These are phyloP conservation scores for Sinocyclocheilus maitianheensis DNA, from an alignment of 2,113 vertebrate genomes.

Conservation along the genomic window DNA sequence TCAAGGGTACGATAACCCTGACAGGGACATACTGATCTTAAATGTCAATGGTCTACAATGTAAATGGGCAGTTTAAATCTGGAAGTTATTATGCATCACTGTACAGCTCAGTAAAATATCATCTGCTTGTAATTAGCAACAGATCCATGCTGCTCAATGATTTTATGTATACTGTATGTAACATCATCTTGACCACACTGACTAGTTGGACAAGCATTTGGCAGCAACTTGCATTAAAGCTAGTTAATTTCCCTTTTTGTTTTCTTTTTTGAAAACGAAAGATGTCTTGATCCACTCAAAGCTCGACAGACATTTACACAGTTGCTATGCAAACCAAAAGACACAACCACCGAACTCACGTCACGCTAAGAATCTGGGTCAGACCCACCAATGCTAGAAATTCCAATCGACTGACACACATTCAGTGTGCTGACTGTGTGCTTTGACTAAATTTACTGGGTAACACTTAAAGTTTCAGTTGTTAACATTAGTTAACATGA, in stretches of 20 bases:
- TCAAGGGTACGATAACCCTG: neutral
- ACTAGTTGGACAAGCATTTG: neutral
- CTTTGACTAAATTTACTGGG: too few relatives aligned
- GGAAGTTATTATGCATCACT: neutral
- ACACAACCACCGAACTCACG: too few relatives aligned
- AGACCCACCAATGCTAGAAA: too few relatives aligned
- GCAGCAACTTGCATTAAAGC: neutral
- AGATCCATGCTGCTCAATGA: neutral
- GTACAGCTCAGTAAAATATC: neutral
- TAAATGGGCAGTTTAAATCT: neutral
- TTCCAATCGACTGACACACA: too few relatives aligned
- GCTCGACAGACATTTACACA: neutral
- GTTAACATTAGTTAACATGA: too few relatives aligned
- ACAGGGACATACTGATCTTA: neutral
- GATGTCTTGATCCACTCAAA: neutral
- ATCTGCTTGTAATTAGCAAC: neutral
- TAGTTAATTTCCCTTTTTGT: neutral
- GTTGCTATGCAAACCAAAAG: too few relatives aligned
- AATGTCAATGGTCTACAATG: neutral
- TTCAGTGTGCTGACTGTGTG: too few relatives aligned
- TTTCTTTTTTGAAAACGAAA: slow-evolving; percentile 19
- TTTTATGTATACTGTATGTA: neutral
- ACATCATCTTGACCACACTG: slow-evolving; percentile 1
- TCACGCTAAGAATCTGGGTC: too few relatives aligned
- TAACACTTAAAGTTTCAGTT: too few relatives aligned